These are phyloP conservation scores for Ammodytes marinus DNA, from an alignment of 2,113 vertebrate genomes.

Conservation along the genomic window DNA sequence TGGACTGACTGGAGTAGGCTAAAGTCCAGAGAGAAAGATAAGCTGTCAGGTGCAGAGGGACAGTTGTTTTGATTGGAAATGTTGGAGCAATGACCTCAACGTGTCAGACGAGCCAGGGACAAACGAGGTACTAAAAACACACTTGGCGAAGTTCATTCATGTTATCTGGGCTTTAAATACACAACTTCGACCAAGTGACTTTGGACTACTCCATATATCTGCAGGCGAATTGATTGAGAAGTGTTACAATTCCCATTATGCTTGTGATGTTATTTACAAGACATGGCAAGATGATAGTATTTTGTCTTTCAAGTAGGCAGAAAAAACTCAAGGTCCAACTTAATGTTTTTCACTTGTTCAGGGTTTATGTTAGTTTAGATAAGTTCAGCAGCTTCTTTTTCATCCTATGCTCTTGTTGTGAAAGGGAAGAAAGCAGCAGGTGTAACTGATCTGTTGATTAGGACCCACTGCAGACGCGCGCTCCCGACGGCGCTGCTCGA, in stretches of 20 bases:
- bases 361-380: too few relatives aligned
- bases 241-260: neutral
- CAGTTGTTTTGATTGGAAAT: slow-evolving; percentile 26
- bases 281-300: neutral
- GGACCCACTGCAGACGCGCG: neutral
- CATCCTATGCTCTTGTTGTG: too few relatives aligned
- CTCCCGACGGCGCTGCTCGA: neutral
- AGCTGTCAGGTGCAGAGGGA: slow-evolving; percentile 22
- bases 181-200: neutral
- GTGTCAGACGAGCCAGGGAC: slow-evolving; percentile 34
- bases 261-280: neutral
- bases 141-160: neutral
- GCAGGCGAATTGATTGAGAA: neutral
- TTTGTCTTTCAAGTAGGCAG: neutral
- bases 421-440: too few relatives aligned
- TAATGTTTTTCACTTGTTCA: neutral
- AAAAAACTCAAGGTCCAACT: neutral
- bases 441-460: neutral
- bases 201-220: neutral
- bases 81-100: slow-evolving; percentile 19
- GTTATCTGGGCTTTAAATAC: neutral
- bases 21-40: slow-evolving; percentile 10
- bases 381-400: too few relatives aligned
- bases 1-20: slow-evolving; percentile 23
- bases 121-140: slow-evolving; percentile 38